Base-by-base conservation (phyloP, 2,797 vertebrate genomes). In the Hozukius guyotensis region DNA sequence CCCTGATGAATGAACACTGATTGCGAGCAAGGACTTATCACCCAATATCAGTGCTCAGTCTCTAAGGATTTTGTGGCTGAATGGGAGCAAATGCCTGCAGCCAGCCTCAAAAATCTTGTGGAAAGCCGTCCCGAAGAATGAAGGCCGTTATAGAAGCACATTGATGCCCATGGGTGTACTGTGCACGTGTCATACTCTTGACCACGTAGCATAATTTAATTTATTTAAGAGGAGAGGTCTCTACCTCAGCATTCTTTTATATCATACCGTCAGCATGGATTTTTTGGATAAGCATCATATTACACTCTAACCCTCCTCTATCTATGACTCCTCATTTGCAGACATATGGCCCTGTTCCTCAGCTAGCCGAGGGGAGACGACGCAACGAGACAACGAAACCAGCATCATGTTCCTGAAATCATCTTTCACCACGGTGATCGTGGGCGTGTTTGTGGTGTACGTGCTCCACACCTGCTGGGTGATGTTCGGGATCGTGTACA, bases 401-500 rank as follows among this genome's bases (percentile, higher is more conserved):
- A 71, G 24, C 85, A 85, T 75, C 85, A 96, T 96, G 96, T 96
- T 96, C 82, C 93, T 96, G 64, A 96, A 95, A 86, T 94, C 96
- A 70, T 99, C 98, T 1, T 97, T 99, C 93, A 99, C 97, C 90
- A 95, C 96, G 82, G 93, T 99, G 90, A 96, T 97, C 31, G 96
- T 99, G 85, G 98, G 98, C 59, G 96, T 98, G 80, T 99, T 99
- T 82, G 96, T 97, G 81, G 96, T 98, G 53, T 99, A 99, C 65
- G 97, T 99, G 90, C 96, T 95, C 80, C 98, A 99, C 95, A 99
- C 98, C 81, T 99, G 98, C 94, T 99, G 98, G 98, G 98, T 99
- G 64, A 99, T 99, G 98, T 99, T 97, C 56, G 98, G 98, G 63
- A 99, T 99, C 22, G 96, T 99, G 64, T 97, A 98, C 94, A 99